Evolutionary conservation across 2,797 vertebrate species (phyloP).

Genomic region (Girardinus metallicus): DNA sequence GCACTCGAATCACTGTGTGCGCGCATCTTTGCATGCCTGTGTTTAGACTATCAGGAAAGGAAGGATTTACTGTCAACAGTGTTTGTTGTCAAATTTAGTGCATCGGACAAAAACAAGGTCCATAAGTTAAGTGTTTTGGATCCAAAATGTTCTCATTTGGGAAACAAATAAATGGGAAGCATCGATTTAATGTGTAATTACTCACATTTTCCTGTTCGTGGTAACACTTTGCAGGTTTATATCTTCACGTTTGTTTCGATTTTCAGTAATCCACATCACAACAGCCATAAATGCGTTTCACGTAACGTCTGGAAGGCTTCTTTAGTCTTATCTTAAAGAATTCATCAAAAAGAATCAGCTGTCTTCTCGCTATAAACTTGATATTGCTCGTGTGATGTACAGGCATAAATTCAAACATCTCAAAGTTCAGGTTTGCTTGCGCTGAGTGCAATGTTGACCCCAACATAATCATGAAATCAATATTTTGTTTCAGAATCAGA

Average conservation of each 20-base stretch:
- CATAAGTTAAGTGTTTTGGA: constrained; percentile 18
- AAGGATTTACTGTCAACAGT: constrained; percentile 25
- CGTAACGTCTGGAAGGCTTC: neutral
- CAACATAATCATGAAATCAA: neutral
- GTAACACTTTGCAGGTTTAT: neutral
- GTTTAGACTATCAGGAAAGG: constrained; percentile 50
- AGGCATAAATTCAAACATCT: neutral
- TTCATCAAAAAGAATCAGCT: neutral
- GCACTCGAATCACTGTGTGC: neutral
- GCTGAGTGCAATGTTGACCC: neutral
- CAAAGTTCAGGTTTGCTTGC: neutral
- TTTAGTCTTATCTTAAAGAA: neutral
- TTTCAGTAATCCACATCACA: neutral
- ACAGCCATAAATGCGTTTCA: neutral
- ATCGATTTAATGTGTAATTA: neutral
- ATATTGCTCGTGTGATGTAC: neutral
- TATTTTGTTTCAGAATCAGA: neutral
- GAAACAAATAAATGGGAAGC: neutral
- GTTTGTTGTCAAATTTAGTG: constrained; percentile 42
- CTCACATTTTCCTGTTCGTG: neutral
- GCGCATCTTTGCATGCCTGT: constrained; percentile 25
- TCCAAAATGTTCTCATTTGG: no score
- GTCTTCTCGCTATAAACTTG: neutral
- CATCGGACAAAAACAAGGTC: constrained; percentile 37
- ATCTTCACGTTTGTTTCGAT: neutral